These are phyloP conservation scores for Maccullochella peelii DNA, from an alignment of 2,113 vertebrate species.

Conservation along the genomic window DNA sequence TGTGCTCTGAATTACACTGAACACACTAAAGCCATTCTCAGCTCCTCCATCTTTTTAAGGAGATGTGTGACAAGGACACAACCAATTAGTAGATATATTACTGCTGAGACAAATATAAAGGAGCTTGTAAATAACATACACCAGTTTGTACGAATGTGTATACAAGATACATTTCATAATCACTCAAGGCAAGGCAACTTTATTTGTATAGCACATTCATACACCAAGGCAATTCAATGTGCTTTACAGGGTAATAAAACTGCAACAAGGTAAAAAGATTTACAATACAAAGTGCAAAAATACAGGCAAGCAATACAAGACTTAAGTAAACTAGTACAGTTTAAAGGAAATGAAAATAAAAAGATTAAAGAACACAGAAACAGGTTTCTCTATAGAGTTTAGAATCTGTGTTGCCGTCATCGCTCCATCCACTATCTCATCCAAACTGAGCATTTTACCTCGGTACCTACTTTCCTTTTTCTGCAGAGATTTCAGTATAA, in stretches of 20 bases:
- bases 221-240: no score
- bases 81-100: neutral
- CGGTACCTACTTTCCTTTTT: neutral
- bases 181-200: no score
- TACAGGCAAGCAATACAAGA: no score
- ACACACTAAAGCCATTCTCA: slow-evolving; percentile 23
- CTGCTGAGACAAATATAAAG: neutral
- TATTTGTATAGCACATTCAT: no score
- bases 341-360: no score
- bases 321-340: no score
- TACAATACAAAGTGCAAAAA: no score
- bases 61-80: slow-evolving; percentile 18
- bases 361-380: no score
- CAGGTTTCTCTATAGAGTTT: neutral
- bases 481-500: neutral
- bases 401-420: neutral
- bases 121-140: neutral
- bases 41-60: slow-evolving; percentile 19
- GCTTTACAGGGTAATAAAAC: no score
- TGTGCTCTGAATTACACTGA: slow-evolving; percentile 13
- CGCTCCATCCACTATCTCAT: neutral
- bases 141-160: neutral
- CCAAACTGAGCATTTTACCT: neutral
- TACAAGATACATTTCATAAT: neutral
- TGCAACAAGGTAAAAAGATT: no score